These are phyloP conservation scores for Mythimna loreyi DNA, from an alignment of 2,888 invertebrate species.

Conservation along the genomic window DNA sequence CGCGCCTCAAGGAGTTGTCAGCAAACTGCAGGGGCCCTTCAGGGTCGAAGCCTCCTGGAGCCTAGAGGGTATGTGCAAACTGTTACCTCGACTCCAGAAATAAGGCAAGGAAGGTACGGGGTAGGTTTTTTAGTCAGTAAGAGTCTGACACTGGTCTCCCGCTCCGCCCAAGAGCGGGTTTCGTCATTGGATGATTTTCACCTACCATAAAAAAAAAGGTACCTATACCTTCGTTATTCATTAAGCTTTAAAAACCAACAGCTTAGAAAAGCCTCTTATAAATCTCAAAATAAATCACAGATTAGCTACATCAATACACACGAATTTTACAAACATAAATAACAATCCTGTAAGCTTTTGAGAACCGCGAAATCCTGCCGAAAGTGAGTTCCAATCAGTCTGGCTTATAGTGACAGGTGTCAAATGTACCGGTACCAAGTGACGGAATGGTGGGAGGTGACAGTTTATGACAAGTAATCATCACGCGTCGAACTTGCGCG, in stretches of 20 bases:
- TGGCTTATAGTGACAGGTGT: slow-evolving; percentile 82
- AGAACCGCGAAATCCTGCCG: slow-evolving; percentile 49
- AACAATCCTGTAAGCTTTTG: slow-evolving; percentile 32
- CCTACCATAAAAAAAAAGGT: too few species aligned
- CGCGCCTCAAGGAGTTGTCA: too few species aligned
- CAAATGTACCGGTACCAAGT: slow-evolving; percentile 62
- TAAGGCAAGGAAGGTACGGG: too few species aligned
- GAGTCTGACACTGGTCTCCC: too few species aligned
- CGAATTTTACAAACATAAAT: slow-evolving; percentile 38
- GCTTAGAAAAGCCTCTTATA: not conserved
- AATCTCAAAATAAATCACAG: slow-evolving; percentile 29
- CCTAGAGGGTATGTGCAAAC: too few species aligned
- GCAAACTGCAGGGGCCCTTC: too few species aligned
- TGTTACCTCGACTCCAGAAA: too few species aligned
- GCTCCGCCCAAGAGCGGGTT: too few species aligned
- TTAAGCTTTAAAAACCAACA: slow-evolving; percentile 1
- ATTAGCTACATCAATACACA: slow-evolving; percentile 15
- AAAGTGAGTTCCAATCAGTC: slow-evolving; percentile 77
- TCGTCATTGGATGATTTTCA: too few species aligned
- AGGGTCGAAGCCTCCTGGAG: too few species aligned
- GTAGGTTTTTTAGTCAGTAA: too few species aligned
- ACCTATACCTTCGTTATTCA: not conserved
- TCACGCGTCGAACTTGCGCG: slow-evolving; percentile 76
- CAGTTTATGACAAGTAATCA: slow-evolving; percentile 82
- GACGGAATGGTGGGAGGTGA: slow-evolving; percentile 58